phyloP scores from a whole-genome alignment of 2,888 invertebrate species.

The Rutpela maculata region DNA sequence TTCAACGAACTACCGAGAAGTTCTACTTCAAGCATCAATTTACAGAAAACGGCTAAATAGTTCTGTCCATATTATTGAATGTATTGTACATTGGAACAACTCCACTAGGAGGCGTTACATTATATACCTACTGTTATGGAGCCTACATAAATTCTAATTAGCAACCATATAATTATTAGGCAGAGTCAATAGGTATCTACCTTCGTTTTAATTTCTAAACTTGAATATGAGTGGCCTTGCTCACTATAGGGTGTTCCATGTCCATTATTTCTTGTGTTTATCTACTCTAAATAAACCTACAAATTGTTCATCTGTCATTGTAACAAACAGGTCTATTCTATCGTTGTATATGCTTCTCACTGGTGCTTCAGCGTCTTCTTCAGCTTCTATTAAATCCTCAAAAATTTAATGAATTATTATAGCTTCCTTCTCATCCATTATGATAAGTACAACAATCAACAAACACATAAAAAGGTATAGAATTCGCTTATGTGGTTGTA shows the following conservation, averaged over 20 bases:
- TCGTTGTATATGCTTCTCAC: background rate
- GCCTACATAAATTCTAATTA: background rate
- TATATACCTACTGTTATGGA: background rate
- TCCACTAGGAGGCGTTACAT: too few relatives aligned
- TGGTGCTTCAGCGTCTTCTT: constrained; percentile 1
- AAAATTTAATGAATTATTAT: too few relatives aligned
- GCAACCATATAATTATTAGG: background rate
- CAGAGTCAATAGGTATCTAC: background rate
- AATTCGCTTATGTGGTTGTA: too few relatives aligned
- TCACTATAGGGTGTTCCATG: constrained; percentile 28
- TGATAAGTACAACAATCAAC: too few relatives aligned
- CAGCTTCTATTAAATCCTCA: background rate
- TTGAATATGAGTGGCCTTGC: constrained; percentile 19
- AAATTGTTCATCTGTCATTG: constrained; percentile 30
- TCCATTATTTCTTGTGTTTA: constrained; percentile 35
- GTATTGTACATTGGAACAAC: too few relatives aligned
- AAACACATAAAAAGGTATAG: too few relatives aligned
- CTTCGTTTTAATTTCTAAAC: constrained; percentile 31
- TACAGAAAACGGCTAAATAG: too few relatives aligned
- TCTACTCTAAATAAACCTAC: constrained; percentile 29
- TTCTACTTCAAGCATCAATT: too few relatives aligned
- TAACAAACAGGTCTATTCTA: background rate
- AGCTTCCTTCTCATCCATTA: background rate
- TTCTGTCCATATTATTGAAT: too few relatives aligned
- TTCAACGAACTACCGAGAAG: too few relatives aligned